Percentiles rank a stretch among this genome's conserved stretches.
These are phyloP conservation scores for Amiota mariae DNA, from an alignment of 2,888 invertebrate genomes.

Conservation along the genomic window DNA sequence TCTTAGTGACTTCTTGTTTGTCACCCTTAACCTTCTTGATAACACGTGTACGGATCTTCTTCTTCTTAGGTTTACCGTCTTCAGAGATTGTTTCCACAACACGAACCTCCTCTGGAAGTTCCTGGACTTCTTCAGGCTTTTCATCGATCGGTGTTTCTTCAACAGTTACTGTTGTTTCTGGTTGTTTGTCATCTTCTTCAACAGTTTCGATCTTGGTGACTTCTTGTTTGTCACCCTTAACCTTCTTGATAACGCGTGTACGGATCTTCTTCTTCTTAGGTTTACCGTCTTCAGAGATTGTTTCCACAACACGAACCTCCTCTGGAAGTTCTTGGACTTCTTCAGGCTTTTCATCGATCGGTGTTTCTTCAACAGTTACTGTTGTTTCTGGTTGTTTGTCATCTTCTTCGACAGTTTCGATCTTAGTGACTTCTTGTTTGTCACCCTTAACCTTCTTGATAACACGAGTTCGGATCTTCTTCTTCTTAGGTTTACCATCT, in stretches of 20 bases:
- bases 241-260: constrained; percentile 36
- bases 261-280: constrained; percentile 32
- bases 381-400: constrained; percentile 33
- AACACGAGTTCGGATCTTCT: constrained; percentile 33
- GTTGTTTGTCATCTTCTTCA: constrained; percentile 33
- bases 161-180: constrained; percentile 31
- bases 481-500: constrained; percentile 31
- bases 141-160: constrained; percentile 31
- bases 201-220: constrained; percentile 35
- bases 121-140: constrained; percentile 13
- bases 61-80: constrained; percentile 33
- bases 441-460: constrained; percentile 34
- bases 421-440: constrained; percentile 36
- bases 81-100: constrained; percentile 32
- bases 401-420: constrained; percentile 35
- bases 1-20: constrained; percentile 36
- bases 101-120: constrained; percentile 32
- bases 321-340: constrained; percentile 30
- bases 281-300: constrained; percentile 31
- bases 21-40: constrained; percentile 35
- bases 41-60: constrained; percentile 30
- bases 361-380: constrained; percentile 32
- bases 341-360: constrained; percentile 24
- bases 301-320: constrained; percentile 33
- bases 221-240: constrained; percentile 35